These are phyloP conservation scores for Acrossocheilus fasciatus DNA, from an alignment of 2,797 vertebrate genomes.

Conservation along the genomic window DNA sequence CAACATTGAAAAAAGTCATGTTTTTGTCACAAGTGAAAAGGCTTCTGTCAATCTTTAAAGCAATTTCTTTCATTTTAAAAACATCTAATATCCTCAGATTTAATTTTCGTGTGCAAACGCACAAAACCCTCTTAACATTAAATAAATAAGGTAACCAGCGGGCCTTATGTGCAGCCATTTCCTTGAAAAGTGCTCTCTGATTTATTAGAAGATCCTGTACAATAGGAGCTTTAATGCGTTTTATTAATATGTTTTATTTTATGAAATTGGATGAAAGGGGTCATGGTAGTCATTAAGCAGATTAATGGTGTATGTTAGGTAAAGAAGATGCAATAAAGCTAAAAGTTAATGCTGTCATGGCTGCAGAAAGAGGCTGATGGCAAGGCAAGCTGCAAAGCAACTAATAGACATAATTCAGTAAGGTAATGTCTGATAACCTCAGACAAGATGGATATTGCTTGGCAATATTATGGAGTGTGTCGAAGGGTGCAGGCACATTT, in stretches of 20 bases:
- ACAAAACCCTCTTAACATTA: constrained; percentile 62
- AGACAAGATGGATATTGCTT: constrained; percentile 80
- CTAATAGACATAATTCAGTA: constrained; percentile 82
- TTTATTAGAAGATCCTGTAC: constrained; percentile 75
- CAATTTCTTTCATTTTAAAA: constrained; percentile 18
- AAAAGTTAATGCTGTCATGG: constrained; percentile 81
- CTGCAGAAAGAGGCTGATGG: constrained; percentile 73
- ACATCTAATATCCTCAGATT: constrained; percentile 35
- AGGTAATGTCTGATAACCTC: constrained; percentile 79
- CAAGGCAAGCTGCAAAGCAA: constrained; percentile 70
- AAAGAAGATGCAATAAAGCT: constrained; percentile 85
- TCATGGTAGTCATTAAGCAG: constrained; percentile 80
- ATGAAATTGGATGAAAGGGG: constrained; percentile 85
- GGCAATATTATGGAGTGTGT: constrained; percentile 78
- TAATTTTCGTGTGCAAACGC: constrained; percentile 34
- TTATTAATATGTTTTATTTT: constrained; percentile 86
- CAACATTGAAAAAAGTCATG: not conserved
- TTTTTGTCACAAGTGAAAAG: not conserved
- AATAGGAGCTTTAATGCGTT: constrained; percentile 81
- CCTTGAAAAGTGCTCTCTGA: constrained; percentile 76
- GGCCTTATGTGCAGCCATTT: constrained; percentile 71
- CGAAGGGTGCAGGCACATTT: constrained; percentile 76
- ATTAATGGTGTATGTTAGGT: constrained; percentile 82
- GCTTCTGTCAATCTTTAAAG: not conserved
- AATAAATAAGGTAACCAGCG: constrained; percentile 70